These are phyloP conservation scores for Aldabrachelys gigantea DNA, from an alignment of 2,113 vertebrate species.

Conservation along the genomic window DNA sequence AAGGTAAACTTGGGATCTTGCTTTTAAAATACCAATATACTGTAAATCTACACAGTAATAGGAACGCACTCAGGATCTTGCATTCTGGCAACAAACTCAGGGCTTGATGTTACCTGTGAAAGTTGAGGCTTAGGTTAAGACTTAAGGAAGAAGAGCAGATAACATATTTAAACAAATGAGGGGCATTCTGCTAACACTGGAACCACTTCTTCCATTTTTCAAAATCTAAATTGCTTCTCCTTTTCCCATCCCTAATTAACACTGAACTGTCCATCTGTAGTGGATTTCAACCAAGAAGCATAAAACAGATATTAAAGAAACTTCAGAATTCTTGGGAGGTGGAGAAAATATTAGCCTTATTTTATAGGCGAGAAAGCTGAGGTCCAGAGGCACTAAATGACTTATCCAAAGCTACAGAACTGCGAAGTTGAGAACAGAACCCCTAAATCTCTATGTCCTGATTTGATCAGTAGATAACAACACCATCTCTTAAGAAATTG, in stretches of 20 bases:
- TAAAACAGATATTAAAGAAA: not conserved
- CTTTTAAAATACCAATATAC: not conserved
- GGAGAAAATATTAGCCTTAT: not conserved
- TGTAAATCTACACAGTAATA: not conserved
- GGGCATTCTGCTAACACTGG: not conserved
- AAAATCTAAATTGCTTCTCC: not conserved
- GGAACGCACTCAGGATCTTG: not conserved
- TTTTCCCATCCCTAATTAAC: not conserved
- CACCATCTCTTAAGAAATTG: not conserved
- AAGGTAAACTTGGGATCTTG: slow-evolving; percentile 79
- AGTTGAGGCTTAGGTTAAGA: not conserved
- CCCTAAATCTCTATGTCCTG: not conserved
- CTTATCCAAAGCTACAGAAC: accelerated
- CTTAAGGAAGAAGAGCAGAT: not conserved
- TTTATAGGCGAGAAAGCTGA: not conserved
- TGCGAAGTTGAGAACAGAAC: not conserved
- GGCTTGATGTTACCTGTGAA: not conserved
- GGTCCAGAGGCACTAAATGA: not conserved
- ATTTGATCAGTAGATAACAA: not conserved
- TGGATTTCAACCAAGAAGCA: not conserved
- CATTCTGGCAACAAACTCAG: not conserved
- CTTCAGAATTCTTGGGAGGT: not conserved
- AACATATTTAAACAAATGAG: not conserved
- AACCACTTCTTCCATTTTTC: not conserved
- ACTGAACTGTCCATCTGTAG: not conserved